Conservation (phyloP, 2,888 invertebrate species). For the Lithosia quadra region DNA sequence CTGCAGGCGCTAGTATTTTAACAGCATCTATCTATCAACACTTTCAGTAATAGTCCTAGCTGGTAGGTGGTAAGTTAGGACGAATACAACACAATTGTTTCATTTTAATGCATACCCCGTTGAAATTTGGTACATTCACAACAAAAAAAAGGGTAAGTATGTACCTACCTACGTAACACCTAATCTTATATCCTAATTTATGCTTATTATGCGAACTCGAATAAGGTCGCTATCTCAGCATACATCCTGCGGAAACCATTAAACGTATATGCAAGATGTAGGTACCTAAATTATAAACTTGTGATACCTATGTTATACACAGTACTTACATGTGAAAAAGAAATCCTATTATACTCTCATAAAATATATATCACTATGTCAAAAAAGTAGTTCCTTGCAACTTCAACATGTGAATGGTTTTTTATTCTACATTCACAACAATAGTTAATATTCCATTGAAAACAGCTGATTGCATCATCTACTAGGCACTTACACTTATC, state of each 20-base stretch:
- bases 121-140: no score
- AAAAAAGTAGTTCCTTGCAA: neutral
- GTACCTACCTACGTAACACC: no score
- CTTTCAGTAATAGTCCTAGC: neutral
- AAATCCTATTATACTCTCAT: neutral
- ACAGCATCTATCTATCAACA: neutral
- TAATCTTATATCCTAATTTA: no score
- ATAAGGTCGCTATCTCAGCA: no score
- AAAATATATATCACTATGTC: neutral
- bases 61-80: neutral
- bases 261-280: no score
- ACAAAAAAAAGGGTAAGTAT: no score
- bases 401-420: neutral
- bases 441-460: conserved; percentile 25
- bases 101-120: no score
- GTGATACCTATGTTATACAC: no score
- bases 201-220: no score
- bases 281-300: no score
- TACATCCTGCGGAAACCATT: no score
- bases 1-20: neutral
- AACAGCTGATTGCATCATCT: conserved; percentile 30
- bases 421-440: neutral
- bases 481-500: neutral
- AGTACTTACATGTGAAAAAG: no score
- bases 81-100: neutral